Evolutionary conservation across 2,113 vertebrate genomes (phyloP), one percentile per base, ranked within the genome.

Genomic region (Gymnogyps californianus): DNA sequence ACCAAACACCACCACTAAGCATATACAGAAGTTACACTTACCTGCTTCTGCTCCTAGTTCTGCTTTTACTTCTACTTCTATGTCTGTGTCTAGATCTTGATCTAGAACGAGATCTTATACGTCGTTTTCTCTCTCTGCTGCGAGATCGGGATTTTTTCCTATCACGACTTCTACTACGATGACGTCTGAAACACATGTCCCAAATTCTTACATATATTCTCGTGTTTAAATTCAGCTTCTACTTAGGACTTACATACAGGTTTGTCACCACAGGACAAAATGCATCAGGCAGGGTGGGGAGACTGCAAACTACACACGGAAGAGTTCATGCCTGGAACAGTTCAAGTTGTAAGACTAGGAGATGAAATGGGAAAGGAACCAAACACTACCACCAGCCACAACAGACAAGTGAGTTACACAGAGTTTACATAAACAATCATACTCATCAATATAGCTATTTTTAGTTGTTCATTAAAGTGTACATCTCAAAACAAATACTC

Each of bases 1-100:
- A 29, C 5, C 44, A 54, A 62, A 9, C 32, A 65, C 1, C 52
- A 57, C 26, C 31, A 69, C 19, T 11, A 46, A 11, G 6, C 1
- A 0, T 10, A 21, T 0, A 26, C 0, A 7, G 34, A 89, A 79
- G 13, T 51, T 44, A 80, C 24, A 93, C 96, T 42, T 70, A 99
- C 99, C 99, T 99, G 98, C 99, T 99, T 96, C 99, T 99, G 82
- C 99, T 99, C 83, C 99, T 98, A 89, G 98, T 99, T 97, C 98
- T 98, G 97, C 99, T 99, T 59, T 98, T 98, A 96, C 99, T 99
- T 95, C 98, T 98, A 81, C 99, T 99, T 94, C 98, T 98, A 87
- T 99, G 99, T 82, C 98, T 98, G 84, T 99, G 99, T 96, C 99
- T 99, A 96, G 98, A 98, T 95, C 98, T 98, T 80, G 99, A 99